Conservation (phyloP, 2,797 vertebrate species). For the Macropus fuliginosus region DNA sequence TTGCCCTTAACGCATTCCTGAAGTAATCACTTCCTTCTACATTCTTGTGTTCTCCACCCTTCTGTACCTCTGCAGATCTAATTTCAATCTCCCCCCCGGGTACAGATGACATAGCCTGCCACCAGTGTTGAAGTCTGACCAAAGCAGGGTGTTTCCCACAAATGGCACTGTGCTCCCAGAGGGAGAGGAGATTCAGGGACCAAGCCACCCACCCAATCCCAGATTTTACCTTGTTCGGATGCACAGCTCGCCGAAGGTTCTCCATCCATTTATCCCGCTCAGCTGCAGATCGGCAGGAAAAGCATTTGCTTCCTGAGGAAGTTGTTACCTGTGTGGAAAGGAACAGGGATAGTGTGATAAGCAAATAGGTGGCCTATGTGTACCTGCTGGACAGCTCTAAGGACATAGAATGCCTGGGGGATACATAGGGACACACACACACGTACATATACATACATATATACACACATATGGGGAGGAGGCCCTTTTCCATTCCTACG, state of each 20-base stretch:
- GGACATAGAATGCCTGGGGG: not conserved
- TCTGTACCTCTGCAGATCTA: not conserved
- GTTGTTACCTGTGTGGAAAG: slow-evolving; percentile 92
- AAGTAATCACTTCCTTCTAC: not conserved
- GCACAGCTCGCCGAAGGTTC: slow-evolving; percentile 96
- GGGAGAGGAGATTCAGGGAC: not conserved
- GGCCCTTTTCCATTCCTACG: not conserved
- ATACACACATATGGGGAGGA: too few relatives aligned
- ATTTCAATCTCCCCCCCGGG: not conserved
- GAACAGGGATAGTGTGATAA: slow-evolving; percentile 10
- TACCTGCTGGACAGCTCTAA: not conserved
- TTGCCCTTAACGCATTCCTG: not conserved
- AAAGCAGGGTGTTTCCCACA: not conserved
- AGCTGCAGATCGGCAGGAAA: slow-evolving; percentile 97
- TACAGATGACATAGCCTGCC: not conserved
- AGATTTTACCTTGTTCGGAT: slow-evolving; percentile 95
- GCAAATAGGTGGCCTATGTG: not conserved
- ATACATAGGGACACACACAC: not conserved
- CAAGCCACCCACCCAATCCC: accelerated
- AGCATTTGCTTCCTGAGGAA: slow-evolving; percentile 98
- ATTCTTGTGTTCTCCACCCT: not conserved
- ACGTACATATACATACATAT: not conserved
- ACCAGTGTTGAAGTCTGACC: too few relatives aligned
- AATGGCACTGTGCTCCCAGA: not conserved
- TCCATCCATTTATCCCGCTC: slow-evolving; percentile 99